Conservation (phyloP, 2,888 invertebrate genomes). For the Metopia argyrocephala region DNA sequence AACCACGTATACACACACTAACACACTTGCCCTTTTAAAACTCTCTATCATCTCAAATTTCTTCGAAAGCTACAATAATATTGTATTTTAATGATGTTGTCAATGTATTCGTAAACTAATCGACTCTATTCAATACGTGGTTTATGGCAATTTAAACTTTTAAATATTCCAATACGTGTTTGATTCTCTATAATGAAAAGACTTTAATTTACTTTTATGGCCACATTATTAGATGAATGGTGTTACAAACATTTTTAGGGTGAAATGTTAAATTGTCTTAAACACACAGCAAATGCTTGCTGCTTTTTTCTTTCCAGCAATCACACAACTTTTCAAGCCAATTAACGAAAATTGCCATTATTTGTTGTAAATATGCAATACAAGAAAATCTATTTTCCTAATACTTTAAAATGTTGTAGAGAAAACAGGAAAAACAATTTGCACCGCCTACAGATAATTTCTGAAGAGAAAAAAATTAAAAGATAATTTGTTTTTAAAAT, state of each 20-base stretch:
- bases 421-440: neutral
- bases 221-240: constrained; percentile 5
- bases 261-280: constrained; percentile 26
- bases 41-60: neutral
- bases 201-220: constrained; percentile 14
- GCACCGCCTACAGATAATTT: neutral
- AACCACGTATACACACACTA: neutral
- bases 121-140: neutral
- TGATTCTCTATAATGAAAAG: neutral
- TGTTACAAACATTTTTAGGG: neutral
- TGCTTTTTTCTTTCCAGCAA: neutral
- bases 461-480: no score
- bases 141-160: neutral
- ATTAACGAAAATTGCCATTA: constrained; percentile 24
- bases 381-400: neutral
- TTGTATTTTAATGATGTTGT: constrained; percentile 26
- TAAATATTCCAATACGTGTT: neutral
- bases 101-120: constrained; percentile 1
- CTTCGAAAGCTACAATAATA: neutral
- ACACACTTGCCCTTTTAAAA: neutral
- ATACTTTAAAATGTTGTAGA: neutral
- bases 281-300: neutral
- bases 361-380: constrained; percentile 1
- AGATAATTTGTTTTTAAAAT: no score
- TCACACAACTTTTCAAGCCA: neutral